Percentiles rank a stretch among this genome's conserved stretches.
phyloP scores from a whole-genome alignment of 2,113 vertebrate genomes.

The cat (Felis catus) region F.catus_Fca126_mat1.0 CM031423.1:20229501-20230000 shows the following conservation, averaged over 20 bases:
- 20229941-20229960: background rate
- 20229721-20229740: background rate
- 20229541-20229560: too few relatives aligned
- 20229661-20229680: background rate
- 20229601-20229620: background rate
- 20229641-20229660: background rate
- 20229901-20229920: background rate
- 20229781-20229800: background rate
- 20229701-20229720: background rate
- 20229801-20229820: background rate
- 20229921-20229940: background rate
- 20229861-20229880: background rate
- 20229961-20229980: background rate
- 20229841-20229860: background rate
- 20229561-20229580: background rate
- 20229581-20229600: background rate
- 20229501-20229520: background rate
- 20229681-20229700: background rate
- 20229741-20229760: background rate
- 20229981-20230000: background rate
- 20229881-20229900: background rate
- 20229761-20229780: background rate
- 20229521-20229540: background rate
- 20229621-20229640: background rate
- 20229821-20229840: background rate